Evolutionary conservation across 2,113 vertebrate genomes (phyloP), one percentile per base, ranked within the genome.

Genomic region (Herpetotheres cachinnans): DNA sequence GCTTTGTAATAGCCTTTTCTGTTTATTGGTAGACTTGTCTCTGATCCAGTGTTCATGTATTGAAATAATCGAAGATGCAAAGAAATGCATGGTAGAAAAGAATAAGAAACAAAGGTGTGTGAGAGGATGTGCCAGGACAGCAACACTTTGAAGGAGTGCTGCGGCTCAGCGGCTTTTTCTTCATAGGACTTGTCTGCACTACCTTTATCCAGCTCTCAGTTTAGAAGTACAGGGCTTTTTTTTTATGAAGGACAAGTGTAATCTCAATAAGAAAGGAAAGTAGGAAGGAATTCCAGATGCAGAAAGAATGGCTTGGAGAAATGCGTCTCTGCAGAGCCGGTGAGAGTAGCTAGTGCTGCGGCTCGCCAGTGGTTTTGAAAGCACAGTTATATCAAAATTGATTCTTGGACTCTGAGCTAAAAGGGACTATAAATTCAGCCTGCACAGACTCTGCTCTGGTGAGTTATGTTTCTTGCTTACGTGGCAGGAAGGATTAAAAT

Each of bases 321-420:
- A 42, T 13, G 52, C n/a, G 52, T 38, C 65, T 59, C 25, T 59
- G 72, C 58, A 54, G 88, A 54, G 77, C 8, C 5, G 3, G 42
- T 9, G 46, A 25, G 15, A 50, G 81, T 2, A 50, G 70, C 34
- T 25, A 7, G 38, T 17, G 56, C 59, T 63, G 27, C 7, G 24
- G 55, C 76, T 82, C 11, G 3, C 36, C 47, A 3, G 54, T 16
- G 25, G 29, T 24, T 67, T 42, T 47, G 79, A 66, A 44, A 72
- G 91, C 83, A 20, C 56, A 20, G 73, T 90, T 82, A 65, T 3
- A 30, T 88, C 89, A 61, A 12, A 50, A 90, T 81, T 66, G 93
- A 96, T 93, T 67, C 93, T 36, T 52, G 76, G 82, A 11, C 86
- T 90, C 91, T 18, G 78, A 55, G 89, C 82, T 94, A 32, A 77